Evolutionary conservation across 64 coral and sea anemone species (phyloP).

Genomic region (Montipora capricornis): DNA sequence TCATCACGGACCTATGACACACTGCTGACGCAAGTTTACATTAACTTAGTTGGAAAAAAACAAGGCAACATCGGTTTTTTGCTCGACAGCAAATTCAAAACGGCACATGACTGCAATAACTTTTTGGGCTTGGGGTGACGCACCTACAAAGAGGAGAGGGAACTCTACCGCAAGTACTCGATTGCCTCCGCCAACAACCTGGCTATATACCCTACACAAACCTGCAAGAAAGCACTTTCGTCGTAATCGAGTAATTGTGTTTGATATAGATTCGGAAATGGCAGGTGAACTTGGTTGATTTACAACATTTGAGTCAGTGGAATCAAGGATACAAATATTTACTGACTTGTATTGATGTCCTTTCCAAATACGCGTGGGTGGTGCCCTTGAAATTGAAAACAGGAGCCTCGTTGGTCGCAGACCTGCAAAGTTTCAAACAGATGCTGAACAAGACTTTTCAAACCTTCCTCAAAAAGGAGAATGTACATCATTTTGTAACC

Average conservation of each 20-base stretch:
- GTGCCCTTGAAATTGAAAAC: neutral
- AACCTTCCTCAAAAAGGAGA: neutral
- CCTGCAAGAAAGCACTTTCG: too few relatives aligned
- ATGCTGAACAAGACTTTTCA: constrained; percentile 29
- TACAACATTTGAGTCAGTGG: neutral
- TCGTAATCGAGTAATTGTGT: neutral
- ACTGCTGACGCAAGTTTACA: too few relatives aligned
- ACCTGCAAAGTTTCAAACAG: constrained; percentile 1
- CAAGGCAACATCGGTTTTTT: too few relatives aligned
- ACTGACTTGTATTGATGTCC: constrained; percentile 13
- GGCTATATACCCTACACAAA: too few relatives aligned
- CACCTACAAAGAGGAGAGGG: too few relatives aligned
- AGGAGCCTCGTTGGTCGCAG: neutral
- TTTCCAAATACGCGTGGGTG: neutral
- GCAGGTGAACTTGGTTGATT: neutral
- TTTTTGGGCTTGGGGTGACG: too few relatives aligned
- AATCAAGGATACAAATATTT: constrained; percentile 27
- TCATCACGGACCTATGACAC: too few relatives aligned
- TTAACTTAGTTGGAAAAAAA: too few relatives aligned
- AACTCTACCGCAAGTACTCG: too few relatives aligned
- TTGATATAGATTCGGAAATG: neutral
- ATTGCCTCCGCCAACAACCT: too few relatives aligned
- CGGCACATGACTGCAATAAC: too few relatives aligned
- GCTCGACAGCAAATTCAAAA: too few relatives aligned
- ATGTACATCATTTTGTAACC: constrained; percentile 25